phyloP scores from a whole-genome alignment of 2,113 vertebrate species.

The Plecotus auritus region DNA sequence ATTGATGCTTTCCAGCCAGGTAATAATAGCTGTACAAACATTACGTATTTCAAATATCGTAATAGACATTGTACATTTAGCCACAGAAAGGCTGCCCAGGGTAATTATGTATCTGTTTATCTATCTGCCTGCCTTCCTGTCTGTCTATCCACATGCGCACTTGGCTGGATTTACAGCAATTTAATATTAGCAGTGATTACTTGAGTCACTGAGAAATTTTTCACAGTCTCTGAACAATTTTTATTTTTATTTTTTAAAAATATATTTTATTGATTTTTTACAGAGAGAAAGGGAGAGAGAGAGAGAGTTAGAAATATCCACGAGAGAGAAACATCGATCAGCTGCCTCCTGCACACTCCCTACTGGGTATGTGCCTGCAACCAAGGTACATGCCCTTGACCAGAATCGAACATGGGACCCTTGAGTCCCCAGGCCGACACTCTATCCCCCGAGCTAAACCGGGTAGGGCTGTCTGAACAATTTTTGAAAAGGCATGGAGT shows the following conservation, averaged over 20 bases:
- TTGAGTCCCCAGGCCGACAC: too few relatives aligned
- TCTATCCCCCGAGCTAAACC: too few relatives aligned
- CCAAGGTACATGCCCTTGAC: too few relatives aligned
- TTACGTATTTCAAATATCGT: neutral
- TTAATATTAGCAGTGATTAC: neutral
- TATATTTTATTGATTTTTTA: too few relatives aligned
- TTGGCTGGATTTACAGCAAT: neutral
- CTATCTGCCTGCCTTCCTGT: neutral
- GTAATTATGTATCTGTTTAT: neutral
- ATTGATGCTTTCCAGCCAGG: neutral
- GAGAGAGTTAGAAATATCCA: too few relatives aligned
- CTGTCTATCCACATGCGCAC: neutral
- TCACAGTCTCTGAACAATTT: neutral
- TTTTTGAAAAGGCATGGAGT: too few relatives aligned
- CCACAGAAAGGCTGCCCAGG: neutral
- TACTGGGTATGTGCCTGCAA: too few relatives aligned
- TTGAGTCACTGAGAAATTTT: neutral
- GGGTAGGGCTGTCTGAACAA: neutral
- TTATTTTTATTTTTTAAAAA: too few relatives aligned
- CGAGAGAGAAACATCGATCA: too few relatives aligned
- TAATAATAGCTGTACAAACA: neutral
- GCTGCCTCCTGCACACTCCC: too few relatives aligned
- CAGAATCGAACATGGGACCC: too few relatives aligned
- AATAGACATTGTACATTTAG: neutral
- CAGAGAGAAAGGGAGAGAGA: too few relatives aligned